Base-by-base conservation (phyloP, 1,140 invertebrate species). In the Dinoponera quadriceps region DNA sequence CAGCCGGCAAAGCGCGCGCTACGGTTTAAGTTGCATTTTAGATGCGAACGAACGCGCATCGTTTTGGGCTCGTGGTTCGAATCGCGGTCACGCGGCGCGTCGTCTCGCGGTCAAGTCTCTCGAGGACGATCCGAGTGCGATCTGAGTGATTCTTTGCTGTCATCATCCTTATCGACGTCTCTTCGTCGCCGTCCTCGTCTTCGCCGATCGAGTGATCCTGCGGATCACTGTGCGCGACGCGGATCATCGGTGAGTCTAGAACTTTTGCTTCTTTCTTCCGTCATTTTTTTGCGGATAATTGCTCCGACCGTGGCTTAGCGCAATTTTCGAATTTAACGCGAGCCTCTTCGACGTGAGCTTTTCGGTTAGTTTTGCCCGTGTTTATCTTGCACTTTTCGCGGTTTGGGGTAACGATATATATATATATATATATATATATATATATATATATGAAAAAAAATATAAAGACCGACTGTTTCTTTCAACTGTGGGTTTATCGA, bases 11-110 rank as follows among this genome's bases (percentile, higher is more conserved):
- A 93, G 90, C 92, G 92, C 92, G 92, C 89, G 92, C 86, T 91
- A 86, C 77, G 81, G 91, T 93, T 93, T 88, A 93, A 93, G 93
- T 93, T 93, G 92, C 93, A 93, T 92, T 93, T 93, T 93, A 91
- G 92, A 93, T 93, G 92, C 91, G 92, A 92, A 86, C 90, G 90
- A 89, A 92, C 89, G 89, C 90, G 91, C 93, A 92, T 93, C 92
- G 91, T 91, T 91, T 89, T 88, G 86, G 90, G 88, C 89, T 91
- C 88, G 63, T 88, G 90, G 85, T 89, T 88, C 87, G 90, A 88
- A 89, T 91, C 88, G 63, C 88, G 90, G 85, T 71, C 62, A 89
- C 87, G 87, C 38, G 38, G 38, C 85, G 48, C 84, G 59, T 82
- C 74, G 74, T 91, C 88, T 86, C 77, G 86, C 83, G 82, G 87